These are phyloP conservation scores for Sebastes diploproa DNA, from an alignment of 2,797 vertebrate species.

Conservation along the genomic window DNA sequence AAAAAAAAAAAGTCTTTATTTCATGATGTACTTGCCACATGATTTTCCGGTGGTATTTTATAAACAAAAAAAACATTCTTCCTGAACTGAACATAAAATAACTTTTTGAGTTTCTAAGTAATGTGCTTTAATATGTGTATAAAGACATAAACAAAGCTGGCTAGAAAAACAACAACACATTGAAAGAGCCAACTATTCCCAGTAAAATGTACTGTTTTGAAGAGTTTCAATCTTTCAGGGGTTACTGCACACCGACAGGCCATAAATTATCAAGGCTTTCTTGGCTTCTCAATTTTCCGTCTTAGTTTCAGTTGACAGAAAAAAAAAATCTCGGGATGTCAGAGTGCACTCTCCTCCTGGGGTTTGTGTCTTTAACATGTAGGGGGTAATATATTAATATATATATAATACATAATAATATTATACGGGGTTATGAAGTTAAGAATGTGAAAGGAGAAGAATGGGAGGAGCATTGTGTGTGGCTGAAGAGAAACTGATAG, in stretches of 20 bases:
- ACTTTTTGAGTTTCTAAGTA: background rate
- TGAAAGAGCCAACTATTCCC: background rate
- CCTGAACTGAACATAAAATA: background rate
- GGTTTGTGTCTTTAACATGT: conserved; percentile 1
- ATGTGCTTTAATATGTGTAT: background rate
- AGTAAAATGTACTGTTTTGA: background rate
- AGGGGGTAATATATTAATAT: too few relatives aligned
- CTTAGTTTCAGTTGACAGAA: conserved; percentile 18
- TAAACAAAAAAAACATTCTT: background rate
- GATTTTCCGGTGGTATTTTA: background rate
- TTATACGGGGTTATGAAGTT: background rate
- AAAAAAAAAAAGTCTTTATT: background rate
- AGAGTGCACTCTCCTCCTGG: conserved; percentile 2
- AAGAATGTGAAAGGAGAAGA: background rate
- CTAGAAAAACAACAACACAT: background rate
- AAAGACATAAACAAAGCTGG: background rate
- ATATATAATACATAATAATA: too few relatives aligned
- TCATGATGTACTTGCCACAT: background rate
- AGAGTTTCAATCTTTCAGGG: conserved; percentile 28
- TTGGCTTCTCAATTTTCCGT: conserved; percentile 25
- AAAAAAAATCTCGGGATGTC: conserved; percentile 2
- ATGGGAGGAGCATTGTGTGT: background rate
- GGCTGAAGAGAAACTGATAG: conserved; percentile 36
- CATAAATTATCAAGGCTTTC: conserved; percentile 29
- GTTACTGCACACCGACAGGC: conserved; percentile 18